phyloP scores from a whole-genome alignment of 2,888 invertebrate genomes.

The Boloria euphrosyne region DNA sequence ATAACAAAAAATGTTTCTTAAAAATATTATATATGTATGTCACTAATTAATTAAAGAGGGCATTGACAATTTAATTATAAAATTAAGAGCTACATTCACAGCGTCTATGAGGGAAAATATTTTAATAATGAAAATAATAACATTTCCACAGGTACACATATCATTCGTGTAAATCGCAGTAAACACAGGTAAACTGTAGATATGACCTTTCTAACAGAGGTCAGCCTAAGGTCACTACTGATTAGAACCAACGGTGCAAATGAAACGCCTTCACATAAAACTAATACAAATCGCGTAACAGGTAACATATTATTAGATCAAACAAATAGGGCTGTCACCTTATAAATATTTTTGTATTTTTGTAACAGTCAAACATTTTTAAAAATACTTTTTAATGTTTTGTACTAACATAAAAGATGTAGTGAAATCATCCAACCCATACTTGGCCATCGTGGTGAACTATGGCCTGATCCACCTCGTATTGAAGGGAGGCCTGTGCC shows the following conservation, averaged over 20 bases:
- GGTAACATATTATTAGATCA: conserved; percentile 15
- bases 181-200: conserved; percentile 29
- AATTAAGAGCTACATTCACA: not conserved
- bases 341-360: not conserved
- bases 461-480: too few species aligned
- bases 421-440: too few species aligned
- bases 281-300: conserved; percentile 30
- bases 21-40: too few species aligned
- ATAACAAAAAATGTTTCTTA: too few species aligned
- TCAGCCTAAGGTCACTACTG: conserved; percentile 56
- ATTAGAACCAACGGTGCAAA: conserved; percentile 49
- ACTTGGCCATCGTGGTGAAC: too few species aligned
- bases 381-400: too few species aligned
- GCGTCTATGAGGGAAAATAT: not conserved
- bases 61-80: not conserved
- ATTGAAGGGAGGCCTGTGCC: too few species aligned
- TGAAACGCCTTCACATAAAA: conserved; percentile 39
- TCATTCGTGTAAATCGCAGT: conserved; percentile 20
- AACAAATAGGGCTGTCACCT: not conserved
- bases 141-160: not conserved
- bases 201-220: conserved; percentile 54
- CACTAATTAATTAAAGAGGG: too few species aligned
- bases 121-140: not conserved
- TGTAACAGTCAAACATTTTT: not conserved
- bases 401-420: too few species aligned